Evolutionary conservation across 2,888 invertebrate species (phyloP).

Genomic region (Trachelus tabidus): DNA sequence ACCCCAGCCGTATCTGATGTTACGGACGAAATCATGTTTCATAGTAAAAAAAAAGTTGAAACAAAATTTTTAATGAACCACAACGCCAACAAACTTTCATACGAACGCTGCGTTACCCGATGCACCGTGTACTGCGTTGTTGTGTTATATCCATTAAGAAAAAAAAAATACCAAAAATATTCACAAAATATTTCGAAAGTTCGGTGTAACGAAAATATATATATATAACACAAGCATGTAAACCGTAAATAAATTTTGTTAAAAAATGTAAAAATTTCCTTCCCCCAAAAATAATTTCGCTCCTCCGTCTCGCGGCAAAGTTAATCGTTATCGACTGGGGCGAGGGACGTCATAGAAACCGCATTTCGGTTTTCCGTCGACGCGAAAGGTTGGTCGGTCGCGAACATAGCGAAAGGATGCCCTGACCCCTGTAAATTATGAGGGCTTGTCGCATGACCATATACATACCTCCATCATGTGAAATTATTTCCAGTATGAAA

Average conservation of each 20-base stretch:
- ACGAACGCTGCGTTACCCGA: background rate
- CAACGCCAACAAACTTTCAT: background rate
- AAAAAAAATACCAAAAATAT: background rate
- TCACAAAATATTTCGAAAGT: background rate
- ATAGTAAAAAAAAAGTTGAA: background rate
- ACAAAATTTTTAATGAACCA: background rate
- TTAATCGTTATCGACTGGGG: background rate
- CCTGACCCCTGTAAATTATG: background rate
- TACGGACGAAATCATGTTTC: background rate
- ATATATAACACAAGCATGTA: background rate
- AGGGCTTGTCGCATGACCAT: background rate
- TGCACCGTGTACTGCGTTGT: background rate
- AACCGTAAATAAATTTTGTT: background rate
- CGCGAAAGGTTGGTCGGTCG: background rate
- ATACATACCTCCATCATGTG: background rate
- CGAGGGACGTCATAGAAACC: background rate
- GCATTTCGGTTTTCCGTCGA: background rate
- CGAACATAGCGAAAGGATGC: background rate
- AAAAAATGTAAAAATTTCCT: background rate
- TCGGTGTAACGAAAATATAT: background rate
- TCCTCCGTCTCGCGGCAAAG: too few species aligned
- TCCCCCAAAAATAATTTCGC: too few species aligned
- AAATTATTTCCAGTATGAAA: background rate
- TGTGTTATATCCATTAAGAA: background rate
- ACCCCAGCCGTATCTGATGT: background rate